These are phyloP conservation scores for Charanyca ferruginea DNA, from an alignment of 2,888 invertebrate genomes.

Conservation along the genomic window DNA sequence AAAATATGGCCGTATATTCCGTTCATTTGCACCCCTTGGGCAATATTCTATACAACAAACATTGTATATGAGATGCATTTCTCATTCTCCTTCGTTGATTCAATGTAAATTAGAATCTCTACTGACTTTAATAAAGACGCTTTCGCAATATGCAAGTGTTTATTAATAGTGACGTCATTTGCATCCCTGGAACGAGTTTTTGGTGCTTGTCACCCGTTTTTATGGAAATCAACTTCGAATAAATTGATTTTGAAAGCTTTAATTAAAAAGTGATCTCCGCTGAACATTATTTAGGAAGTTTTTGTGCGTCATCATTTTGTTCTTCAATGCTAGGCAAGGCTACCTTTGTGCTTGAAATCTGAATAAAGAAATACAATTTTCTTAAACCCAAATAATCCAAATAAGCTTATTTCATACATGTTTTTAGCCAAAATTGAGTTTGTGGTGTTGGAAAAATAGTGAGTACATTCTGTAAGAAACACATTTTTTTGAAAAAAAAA, in stretches of 20 bases:
- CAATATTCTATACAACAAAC: conserved; percentile 57
- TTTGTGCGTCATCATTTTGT: conserved; percentile 1
- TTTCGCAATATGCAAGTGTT: conserved; percentile 68
- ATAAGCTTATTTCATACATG: too few relatives aligned
- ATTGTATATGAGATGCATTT: conserved; percentile 76
- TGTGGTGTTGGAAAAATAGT: too few relatives aligned
- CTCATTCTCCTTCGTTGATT: conserved; percentile 81
- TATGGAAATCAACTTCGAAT: conserved; percentile 61
- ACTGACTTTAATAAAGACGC: conserved; percentile 79
- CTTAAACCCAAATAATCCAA: too few relatives aligned
- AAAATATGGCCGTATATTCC: conserved; percentile 64
- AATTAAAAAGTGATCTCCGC: conserved; percentile 37
- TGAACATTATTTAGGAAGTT: conserved; percentile 13
- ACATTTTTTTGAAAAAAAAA: too few relatives aligned
- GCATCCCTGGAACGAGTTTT: conserved; percentile 73
- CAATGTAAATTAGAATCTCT: conserved; percentile 82
- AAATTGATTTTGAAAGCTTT: conserved; percentile 59
- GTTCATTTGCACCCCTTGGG: conserved; percentile 49
- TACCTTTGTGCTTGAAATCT: too few relatives aligned
- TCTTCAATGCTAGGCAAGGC: background rate
- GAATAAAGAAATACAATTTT: too few relatives aligned
- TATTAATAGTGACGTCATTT: conserved; percentile 74
- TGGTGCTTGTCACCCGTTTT: conserved; percentile 53
- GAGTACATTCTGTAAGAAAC: too few relatives aligned
- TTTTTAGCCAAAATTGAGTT: too few relatives aligned